A percentile compares a stretch with the other conserved stretches of the same genome.
phyloP scores from a whole-genome alignment of 53 echinoderm and acorn worm genomes.

The Echinometra lucunter region DNA sequence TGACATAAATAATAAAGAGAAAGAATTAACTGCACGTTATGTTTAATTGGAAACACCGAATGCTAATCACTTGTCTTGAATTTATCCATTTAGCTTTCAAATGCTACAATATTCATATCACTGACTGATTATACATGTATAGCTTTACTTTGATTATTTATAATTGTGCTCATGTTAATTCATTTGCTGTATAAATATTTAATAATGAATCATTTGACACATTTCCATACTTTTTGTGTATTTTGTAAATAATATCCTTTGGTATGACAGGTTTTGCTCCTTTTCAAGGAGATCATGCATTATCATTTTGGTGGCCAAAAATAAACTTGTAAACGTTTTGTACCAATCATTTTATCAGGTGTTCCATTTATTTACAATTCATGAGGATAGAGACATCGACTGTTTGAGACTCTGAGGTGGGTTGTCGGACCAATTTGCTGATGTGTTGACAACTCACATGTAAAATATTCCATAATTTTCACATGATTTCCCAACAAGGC shows the following conservation, averaged over 20 bases:
- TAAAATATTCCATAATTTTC: too few relatives aligned
- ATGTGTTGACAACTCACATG: too few relatives aligned
- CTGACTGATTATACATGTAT: not conserved
- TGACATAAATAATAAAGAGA: too few relatives aligned
- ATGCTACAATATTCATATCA: not conserved
- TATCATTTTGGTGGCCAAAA: conserved; percentile 34
- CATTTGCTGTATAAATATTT: conserved; percentile 16
- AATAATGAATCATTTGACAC: not conserved
- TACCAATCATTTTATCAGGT: not conserved
- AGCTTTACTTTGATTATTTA: not conserved
- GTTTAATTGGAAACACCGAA: too few relatives aligned
- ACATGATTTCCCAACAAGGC: too few relatives aligned
- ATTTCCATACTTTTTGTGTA: not conserved
- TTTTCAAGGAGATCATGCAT: not conserved
- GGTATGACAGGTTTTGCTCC: not conserved
- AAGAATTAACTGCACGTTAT: too few relatives aligned
- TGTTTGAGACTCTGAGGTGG: too few relatives aligned
- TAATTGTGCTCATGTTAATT: not conserved
- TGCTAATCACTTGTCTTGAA: too few relatives aligned
- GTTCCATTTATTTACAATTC: not conserved
- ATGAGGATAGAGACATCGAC: too few relatives aligned
- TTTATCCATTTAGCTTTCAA: too few relatives aligned
- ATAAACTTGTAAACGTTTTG: conserved; percentile 19
- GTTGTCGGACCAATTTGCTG: too few relatives aligned
- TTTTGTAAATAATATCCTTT: not conserved